Percentiles rank a stretch among this genome's conserved stretches.
These are phyloP conservation scores for Chalcis sispes DNA, from an alignment of 2,888 invertebrate genomes.

Conservation along the genomic window DNA sequence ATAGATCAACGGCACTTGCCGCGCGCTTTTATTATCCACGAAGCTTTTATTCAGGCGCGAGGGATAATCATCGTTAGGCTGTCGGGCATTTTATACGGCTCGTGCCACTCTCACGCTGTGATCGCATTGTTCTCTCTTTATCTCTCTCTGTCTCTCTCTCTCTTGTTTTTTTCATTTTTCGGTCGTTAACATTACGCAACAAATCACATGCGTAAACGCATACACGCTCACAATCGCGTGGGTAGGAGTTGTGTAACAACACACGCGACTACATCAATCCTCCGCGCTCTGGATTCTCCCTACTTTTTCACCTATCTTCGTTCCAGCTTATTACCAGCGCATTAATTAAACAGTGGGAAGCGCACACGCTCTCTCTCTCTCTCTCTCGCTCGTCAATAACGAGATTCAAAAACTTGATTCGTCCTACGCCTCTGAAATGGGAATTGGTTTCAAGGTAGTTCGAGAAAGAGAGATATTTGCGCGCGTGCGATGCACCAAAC, in stretches of 20 bases:
- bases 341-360: slow-evolving; percentile 32
- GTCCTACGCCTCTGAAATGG: slow-evolving; percentile 4
- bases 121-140: slow-evolving; percentile 21
- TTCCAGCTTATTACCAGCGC: too few species aligned
- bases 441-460: slow-evolving; percentile 19
- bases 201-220: not conserved
- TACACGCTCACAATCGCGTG: not conserved
- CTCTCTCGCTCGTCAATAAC: slow-evolving; percentile 23
- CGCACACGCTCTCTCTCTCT: too few species aligned
- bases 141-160: too few species aligned
- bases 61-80: slow-evolving; percentile 29
- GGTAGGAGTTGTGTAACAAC: not conserved
- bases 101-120: not conserved
- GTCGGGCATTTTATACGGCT: not conserved
- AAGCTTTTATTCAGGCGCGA: slow-evolving; percentile 13
- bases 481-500: slow-evolving; percentile 9
- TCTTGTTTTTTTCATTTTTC: too few species aligned
- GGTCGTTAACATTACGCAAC: slow-evolving; percentile 35
- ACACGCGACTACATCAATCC: slow-evolving; percentile 14
- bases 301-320: too few species aligned
- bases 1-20: not conserved
- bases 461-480: not conserved
- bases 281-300: not conserved
- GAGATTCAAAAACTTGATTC: slow-evolving; percentile 31
- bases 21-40: slow-evolving; percentile 7